Base-by-base conservation (phyloP, 2,888 invertebrate species). In the Drosophila paramelanica region DNA sequence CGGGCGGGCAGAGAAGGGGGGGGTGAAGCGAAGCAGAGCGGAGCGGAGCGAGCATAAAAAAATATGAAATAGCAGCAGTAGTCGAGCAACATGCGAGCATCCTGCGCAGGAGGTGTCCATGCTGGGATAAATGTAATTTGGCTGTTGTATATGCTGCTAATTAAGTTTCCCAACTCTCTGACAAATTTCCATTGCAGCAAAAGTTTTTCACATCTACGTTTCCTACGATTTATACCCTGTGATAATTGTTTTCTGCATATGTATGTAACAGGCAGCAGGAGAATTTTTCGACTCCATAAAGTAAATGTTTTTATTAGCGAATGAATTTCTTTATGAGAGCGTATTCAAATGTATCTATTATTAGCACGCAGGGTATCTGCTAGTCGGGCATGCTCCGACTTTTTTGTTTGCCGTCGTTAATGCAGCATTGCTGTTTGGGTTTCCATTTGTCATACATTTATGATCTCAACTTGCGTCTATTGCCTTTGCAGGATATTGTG, bases 401-500 rank as follows among this genome's bases (percentile, higher is more conserved):
- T 31, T 1, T 31, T 31, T 31, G 2, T 31, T 31, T 31, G 8
- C 7, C 10, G 31, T 10, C 2, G 3, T 31, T 31, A 31, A 10
- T 10, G 8, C 3, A 31, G 31, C 31, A 31, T 10, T 10, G 31
- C 31, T 10, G 10, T 2, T 8, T 31, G 10, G 8, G 31, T 31
- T 31, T 31, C 31, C 10, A 10, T 10, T 31, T 3, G 3, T 31
- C 31, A 31, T 10, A 31, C 31, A 31, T 10, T 10, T 31, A 13
- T 36, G 13, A 36, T 36, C 13, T 36, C 36, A 36, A 36, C 36
- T 11, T 36, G 36, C 36, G 36, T 13, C 7, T 11, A 23, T 17
- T 33, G 5, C 31, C 6, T 14, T 89, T 89, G 52, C 82, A 92
- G 92, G 92, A 92, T 81, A 92, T 92, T 88, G 91, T 92, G 79